phyloP scores from a whole-genome alignment of 2,113 vertebrate genomes.

The Silurus asotus region DNA sequence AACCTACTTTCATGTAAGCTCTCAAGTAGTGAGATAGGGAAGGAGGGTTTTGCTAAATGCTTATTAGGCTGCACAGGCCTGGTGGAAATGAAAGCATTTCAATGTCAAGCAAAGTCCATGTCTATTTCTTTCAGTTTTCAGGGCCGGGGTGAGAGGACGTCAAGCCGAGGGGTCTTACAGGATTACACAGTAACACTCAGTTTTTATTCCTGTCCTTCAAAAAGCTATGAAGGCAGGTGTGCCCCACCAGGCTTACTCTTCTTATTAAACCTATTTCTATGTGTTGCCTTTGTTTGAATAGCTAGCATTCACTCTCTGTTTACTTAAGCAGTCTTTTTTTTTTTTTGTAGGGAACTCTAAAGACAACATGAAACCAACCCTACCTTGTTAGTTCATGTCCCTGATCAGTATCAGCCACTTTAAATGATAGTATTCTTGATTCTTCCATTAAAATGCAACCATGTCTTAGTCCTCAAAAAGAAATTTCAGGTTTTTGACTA shows the following conservation, averaged over 20 bases:
- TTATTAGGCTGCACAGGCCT: slow-evolving; percentile 49
- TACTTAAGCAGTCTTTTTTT: neutral
- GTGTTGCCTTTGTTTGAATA: neutral
- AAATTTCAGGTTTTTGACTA: neutral
- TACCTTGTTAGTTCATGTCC: neutral
- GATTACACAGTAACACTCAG: neutral
- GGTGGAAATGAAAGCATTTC: slow-evolving; percentile 67
- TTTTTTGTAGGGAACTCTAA: neutral
- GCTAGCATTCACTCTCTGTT: neutral
- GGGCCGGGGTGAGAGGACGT: neutral
- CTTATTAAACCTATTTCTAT: neutral
- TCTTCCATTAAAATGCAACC: neutral
- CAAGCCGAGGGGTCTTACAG: neutral
- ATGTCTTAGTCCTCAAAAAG: neutral
- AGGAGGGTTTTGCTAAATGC: slow-evolving; percentile 38
- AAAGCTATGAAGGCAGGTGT: slow-evolving; percentile 27
- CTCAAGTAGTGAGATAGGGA: slow-evolving; percentile 21
- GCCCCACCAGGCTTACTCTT: neutral
- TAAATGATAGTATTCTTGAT: neutral
- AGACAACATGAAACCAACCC: neutral
- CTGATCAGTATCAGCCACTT: neutral
- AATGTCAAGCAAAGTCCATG: slow-evolving; percentile 62
- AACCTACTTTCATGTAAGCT: neutral
- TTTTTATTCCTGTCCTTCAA: slow-evolving; percentile 15
- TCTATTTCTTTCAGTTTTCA: slow-evolving; percentile 63